Evolutionary conservation across 2,113 vertebrate species (phyloP).

Genomic region (Gymnobelideus leadbeateri): DNA sequence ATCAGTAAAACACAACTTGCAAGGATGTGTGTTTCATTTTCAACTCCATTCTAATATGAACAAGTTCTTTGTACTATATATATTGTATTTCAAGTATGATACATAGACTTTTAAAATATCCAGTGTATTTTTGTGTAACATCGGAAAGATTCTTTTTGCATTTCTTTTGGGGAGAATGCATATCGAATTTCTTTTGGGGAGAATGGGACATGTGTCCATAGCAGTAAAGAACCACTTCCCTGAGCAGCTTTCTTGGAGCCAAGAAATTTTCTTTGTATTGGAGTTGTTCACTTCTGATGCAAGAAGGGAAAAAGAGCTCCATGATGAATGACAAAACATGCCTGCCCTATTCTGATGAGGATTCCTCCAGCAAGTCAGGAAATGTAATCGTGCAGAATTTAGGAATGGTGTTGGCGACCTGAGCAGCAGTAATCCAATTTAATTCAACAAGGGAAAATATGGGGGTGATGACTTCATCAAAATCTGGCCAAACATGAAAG

Average conservation of each 20-base stretch:
- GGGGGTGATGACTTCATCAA: background rate
- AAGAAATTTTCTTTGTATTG: background rate
- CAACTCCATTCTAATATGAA: background rate
- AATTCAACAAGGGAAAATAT: background rate
- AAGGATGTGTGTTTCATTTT: background rate
- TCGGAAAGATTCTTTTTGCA: background rate
- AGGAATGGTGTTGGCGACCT: background rate
- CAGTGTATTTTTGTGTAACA: background rate
- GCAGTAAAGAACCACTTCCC: background rate
- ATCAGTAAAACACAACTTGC: conserved; percentile 5
- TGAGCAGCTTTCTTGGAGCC: background rate
- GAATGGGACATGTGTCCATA: background rate
- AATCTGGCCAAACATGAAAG: background rate
- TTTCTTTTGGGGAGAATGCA: conserved; percentile 20
- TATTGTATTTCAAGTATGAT: background rate
- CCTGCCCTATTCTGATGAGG: fast-evolving
- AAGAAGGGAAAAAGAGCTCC: no score
- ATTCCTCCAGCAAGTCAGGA: background rate
- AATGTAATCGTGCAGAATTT: no score
- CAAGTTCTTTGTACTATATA: background rate
- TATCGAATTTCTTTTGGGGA: conserved; percentile 16
- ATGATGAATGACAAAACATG: background rate
- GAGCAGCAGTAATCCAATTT: background rate
- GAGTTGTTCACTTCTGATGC: background rate
- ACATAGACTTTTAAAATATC: background rate